Percentiles rank a stretch among this genome's conserved stretches.
Evolutionary conservation across 2,888 invertebrate species (phyloP).

Genomic region (Drosophila aldrichi): DNA sequence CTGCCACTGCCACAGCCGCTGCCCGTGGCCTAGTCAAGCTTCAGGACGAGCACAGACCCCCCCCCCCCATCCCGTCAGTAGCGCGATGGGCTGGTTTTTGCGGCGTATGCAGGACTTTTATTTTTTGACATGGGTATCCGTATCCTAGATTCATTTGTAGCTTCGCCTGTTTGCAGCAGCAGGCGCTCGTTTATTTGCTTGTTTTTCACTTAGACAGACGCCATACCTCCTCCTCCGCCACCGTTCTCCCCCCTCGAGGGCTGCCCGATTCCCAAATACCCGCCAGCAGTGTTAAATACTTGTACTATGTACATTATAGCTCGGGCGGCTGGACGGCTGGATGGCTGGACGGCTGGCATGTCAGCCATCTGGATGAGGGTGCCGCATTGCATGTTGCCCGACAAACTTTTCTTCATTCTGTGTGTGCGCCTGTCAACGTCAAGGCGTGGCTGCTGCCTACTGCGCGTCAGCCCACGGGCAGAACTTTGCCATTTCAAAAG

Average conservation of each 20-base stretch:
- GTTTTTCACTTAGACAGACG: constrained; percentile 48
- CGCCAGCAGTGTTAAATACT: constrained; percentile 61
- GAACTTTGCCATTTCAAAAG: constrained; percentile 34
- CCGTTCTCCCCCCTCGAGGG: background rate
- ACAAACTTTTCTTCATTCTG: constrained; percentile 59
- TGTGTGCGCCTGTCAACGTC: constrained; percentile 69
- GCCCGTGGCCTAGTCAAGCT: constrained; percentile 55
- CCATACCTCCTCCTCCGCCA: background rate
- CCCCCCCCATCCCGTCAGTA: no score
- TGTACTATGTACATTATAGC: constrained; percentile 60
- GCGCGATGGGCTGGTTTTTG: background rate
- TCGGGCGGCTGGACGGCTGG: constrained; percentile 38
- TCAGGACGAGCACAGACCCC: background rate
- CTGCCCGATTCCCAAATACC: constrained; percentile 27
- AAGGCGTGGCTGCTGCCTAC: constrained; percentile 62
- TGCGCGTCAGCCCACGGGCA: constrained; percentile 13
- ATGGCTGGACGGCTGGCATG: constrained; percentile 55
- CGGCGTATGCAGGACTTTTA: constrained; percentile 49
- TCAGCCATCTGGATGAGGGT: constrained; percentile 39
- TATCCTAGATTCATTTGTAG: constrained; percentile 72
- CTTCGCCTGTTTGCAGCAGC: constrained; percentile 49
- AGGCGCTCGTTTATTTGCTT: constrained; percentile 59
- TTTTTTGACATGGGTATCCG: constrained; percentile 77
- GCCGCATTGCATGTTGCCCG: constrained; percentile 51
- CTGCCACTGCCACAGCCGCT: constrained; percentile 35